Evolutionary conservation across 2,797 vertebrate species (phyloP).

Genomic region (Tokudaia muenninki): DNA sequence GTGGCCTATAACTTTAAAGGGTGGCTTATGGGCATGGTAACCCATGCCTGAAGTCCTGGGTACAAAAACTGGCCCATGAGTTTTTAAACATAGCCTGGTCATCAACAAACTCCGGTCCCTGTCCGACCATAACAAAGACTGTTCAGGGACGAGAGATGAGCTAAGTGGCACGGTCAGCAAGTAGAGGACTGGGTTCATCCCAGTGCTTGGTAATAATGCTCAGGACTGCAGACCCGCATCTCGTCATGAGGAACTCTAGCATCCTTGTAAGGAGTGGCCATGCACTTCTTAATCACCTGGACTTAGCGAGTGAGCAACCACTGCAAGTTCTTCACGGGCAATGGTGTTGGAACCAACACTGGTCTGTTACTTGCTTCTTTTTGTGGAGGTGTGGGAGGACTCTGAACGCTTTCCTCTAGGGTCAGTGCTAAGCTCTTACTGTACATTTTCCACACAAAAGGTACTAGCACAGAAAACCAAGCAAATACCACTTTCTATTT

Average conservation of each 20-base stretch:
- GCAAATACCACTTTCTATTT: slow-evolving; percentile 28
- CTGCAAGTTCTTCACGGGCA: slow-evolving; percentile 49
- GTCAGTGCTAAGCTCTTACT: slow-evolving; percentile 3
- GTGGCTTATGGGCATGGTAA: background rate
- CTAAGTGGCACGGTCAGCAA: too few species aligned
- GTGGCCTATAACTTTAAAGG: slow-evolving; percentile 57
- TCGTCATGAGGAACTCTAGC: background rate
- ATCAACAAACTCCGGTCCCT: background rate
- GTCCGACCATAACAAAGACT: background rate
- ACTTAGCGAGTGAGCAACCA: slow-evolving; percentile 39
- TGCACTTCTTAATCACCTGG: slow-evolving; percentile 30
- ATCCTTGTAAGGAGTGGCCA: background rate
- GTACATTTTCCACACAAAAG: slow-evolving; percentile 34
- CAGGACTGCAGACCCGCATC: background rate
- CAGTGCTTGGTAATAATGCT: background rate
- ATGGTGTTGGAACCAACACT: slow-evolving; percentile 48
- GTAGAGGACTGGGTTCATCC: background rate
- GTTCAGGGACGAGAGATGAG: background rate
- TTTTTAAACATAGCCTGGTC: background rate
- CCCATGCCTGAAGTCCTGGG: background rate
- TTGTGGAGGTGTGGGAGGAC: slow-evolving; percentile 35
- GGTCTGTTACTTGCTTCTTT: slow-evolving; percentile 36
- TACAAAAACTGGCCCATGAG: background rate
- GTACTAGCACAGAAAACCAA: slow-evolving; percentile 59
- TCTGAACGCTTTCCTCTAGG: slow-evolving; percentile 16